Evolutionary conservation across 1,140 invertebrate species (phyloP).

Genomic region (Brachionus paranguensis): DNA sequence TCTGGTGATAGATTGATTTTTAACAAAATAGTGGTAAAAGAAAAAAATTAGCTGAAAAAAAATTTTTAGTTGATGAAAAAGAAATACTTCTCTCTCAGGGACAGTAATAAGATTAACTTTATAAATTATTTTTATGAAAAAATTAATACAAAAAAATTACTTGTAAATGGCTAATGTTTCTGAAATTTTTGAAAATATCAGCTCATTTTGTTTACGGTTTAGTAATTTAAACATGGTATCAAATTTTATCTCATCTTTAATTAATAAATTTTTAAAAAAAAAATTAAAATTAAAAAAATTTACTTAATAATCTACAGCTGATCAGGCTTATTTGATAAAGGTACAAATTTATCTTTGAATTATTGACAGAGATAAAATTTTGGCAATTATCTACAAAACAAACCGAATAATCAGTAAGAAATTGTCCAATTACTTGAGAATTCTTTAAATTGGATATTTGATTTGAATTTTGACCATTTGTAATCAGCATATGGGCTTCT

Average conservation of each 20-base stretch:
- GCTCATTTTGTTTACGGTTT: constrained; percentile 2
- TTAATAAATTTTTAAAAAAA: neutral
- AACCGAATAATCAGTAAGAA: neutral
- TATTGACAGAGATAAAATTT: neutral
- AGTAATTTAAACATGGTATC: neutral
- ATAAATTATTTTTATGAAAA: no score
- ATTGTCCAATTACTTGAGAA: neutral
- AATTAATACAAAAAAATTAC: neutral
- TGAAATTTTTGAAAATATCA: neutral
- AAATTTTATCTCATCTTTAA: constrained; percentile 19
- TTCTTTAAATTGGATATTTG: constrained; percentile 22
- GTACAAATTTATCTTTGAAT: neutral
- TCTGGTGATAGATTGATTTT: no score
- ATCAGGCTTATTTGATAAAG: neutral
- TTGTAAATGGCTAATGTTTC: neutral
- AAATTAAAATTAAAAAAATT: neutral
- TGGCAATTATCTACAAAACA: neutral
- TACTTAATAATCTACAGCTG: neutral
- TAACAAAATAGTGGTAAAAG: no score
- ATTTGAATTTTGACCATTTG: no score
- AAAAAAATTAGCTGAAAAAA: no score
- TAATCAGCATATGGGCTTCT: neutral
- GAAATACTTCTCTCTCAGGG: no score
- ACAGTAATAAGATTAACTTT: no score
- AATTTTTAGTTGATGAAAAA: no score